phyloP scores from a whole-genome alignment of 2,113 vertebrate genomes.

The Trichechus manatus region DNA sequence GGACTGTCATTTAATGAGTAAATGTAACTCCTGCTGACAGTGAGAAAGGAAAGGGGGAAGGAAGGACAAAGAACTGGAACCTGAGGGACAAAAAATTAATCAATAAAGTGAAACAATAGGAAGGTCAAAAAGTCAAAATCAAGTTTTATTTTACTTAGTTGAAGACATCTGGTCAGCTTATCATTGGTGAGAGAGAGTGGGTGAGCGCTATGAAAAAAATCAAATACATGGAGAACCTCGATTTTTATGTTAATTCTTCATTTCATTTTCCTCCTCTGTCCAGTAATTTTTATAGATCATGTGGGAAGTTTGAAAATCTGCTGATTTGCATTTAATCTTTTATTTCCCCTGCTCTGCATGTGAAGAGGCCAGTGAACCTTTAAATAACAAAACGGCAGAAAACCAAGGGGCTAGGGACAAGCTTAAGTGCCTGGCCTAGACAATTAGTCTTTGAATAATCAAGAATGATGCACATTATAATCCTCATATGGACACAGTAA shows the following conservation, averaged over 20 bases:
- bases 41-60: slow-evolving; percentile 39
- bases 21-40: slow-evolving; percentile 8
- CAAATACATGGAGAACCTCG: background rate
- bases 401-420: slow-evolving; percentile 55
- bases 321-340: slow-evolving; percentile 32
- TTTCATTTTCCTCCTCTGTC: background rate
- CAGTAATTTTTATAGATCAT: slow-evolving; percentile 16
- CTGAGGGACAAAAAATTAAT: slow-evolving; percentile 44
- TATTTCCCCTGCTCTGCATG: slow-evolving; percentile 24
- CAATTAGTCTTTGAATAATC: slow-evolving; percentile 67
- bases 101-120: slow-evolving; percentile 56
- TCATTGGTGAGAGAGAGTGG: background rate
- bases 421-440: slow-evolving; percentile 61
- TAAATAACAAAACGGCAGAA: slow-evolving; percentile 68
- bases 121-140: slow-evolving; percentile 64
- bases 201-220: slow-evolving; percentile 5
- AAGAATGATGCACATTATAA: slow-evolving; percentile 14
- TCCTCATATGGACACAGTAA: slow-evolving; percentile 31
- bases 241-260: background rate
- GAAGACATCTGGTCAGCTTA: slow-evolving; percentile 28
- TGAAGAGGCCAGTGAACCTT: slow-evolving; percentile 69
- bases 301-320: slow-evolving; percentile 45
- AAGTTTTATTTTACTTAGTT: slow-evolving; percentile 61
- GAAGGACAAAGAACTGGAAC: slow-evolving; percentile 46
- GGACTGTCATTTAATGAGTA: background rate